Evolutionary conservation across 2,888 invertebrate species (phyloP).

Genomic region (Deilephila elpenor): DNA sequence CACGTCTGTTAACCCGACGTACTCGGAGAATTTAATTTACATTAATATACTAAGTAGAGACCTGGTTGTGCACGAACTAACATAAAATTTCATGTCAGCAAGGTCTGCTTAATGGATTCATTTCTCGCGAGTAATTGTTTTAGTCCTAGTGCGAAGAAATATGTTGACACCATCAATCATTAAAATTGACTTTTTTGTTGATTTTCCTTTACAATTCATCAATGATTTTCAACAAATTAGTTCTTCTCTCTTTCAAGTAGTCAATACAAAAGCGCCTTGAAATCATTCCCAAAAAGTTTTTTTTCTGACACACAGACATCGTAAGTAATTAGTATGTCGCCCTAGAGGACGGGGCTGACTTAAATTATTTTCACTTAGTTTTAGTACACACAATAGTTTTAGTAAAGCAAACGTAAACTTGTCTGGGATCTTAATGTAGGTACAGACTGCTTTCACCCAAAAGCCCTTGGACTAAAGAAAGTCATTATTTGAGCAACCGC

Average conservation of each 20-base stretch:
- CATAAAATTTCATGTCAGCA: background rate
- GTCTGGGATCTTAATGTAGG: slow-evolving; percentile 29
- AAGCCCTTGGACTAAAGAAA: slow-evolving; percentile 53
- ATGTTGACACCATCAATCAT: background rate
- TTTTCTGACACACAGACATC: background rate
- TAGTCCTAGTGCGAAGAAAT: background rate
- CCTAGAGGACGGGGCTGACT: background rate
- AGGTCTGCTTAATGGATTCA: slow-evolving; percentile 3
- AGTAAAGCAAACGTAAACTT: slow-evolving; percentile 35
- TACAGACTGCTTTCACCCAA: slow-evolving; percentile 44
- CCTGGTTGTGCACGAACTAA: slow-evolving; percentile 24
- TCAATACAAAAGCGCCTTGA: background rate
- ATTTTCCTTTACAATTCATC: background rate
- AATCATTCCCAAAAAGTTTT: background rate
- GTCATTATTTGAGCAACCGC: slow-evolving; percentile 46
- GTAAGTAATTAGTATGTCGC: background rate
- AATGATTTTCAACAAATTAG: no score
- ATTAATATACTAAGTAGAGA: slow-evolving; percentile 37
- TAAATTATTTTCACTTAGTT: slow-evolving; percentile 34
- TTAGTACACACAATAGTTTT: slow-evolving; percentile 43
- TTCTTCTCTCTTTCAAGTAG: background rate
- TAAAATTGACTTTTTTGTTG: background rate
- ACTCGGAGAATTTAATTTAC: slow-evolving; percentile 40
- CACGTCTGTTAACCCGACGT: slow-evolving; percentile 45
- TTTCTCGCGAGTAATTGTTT: background rate